Evolutionary conservation across 2,113 vertebrate species (phyloP), one percentile per base, ranked within the genome.

Genomic region (Phocoena phocoena): DNA sequence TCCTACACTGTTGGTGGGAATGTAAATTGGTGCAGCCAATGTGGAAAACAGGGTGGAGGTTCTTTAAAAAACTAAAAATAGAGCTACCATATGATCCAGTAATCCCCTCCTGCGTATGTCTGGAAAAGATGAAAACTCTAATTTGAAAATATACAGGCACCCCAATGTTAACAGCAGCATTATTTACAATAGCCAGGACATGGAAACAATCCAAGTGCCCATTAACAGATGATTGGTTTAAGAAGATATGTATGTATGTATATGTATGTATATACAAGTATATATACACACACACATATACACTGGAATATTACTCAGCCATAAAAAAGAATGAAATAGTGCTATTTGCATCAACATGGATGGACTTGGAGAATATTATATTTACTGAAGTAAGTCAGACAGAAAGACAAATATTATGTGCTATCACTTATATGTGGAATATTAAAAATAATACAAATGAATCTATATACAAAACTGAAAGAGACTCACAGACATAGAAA

Each of bases 231-330:
- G 65, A 20, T 20, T n/a, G 17, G 65, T 33, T 68, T n/a, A n/a
- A 33, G 31, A 67, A 33, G 31, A 67, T 67, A 14, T 33, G 63
- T 65, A 33, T 67, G 28, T 67, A 33, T 67, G 14, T 31, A 33
- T 31, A 67, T 67, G 31, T 28, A 33, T 31, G 33, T 33, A 17
- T 18, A 33, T 6, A 17, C 33, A 33, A 7, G 41, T 4, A 31
- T 18, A 77, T 6, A 33, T 0, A 62, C 3, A 23, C 47, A 76
- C n/a, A 8, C 1, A 8, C 12, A 5, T 12, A 28, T 4, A 47
- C 41, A 76, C 28, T 50, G 74, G 44, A 77, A 20, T 28, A 50
- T 33, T 76, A 31, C 74, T 77, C 74, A 50, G 28, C 74, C 44
- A 77, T 50, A 77, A 77, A 47, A 55, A 55, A 55, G 55, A 77